A percentile compares a stretch with the other conserved stretches of the same genome.
These are phyloP conservation scores for Charaxes varanes DNA, from an alignment of 1,140 invertebrate species.

Conservation along the genomic window DNA sequence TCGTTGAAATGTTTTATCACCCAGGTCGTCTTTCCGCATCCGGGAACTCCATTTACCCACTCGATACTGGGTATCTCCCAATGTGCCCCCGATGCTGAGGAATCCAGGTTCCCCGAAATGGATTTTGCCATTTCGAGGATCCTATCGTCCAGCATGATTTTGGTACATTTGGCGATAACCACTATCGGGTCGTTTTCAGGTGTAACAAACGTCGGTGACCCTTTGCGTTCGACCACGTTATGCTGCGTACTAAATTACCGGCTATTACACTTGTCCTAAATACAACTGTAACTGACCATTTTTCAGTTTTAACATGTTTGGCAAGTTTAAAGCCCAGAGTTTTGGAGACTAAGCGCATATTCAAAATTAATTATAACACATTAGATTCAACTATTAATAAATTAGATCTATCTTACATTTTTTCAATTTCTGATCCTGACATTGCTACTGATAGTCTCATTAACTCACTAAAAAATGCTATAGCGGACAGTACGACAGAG, in stretches of 20 bases:
- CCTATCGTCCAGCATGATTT: not conserved
- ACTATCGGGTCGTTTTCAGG: conserved; percentile 1
- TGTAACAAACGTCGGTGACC: too few species aligned
- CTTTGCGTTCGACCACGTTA: not conserved
- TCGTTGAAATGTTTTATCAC: conserved; percentile 2
- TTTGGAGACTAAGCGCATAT: too few species aligned
- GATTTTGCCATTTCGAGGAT: not conserved
- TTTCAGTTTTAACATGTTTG: too few species aligned
- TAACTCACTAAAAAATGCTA: not conserved
- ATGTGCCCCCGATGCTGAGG: too few species aligned
- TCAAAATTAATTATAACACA: too few species aligned
- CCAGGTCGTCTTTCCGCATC: conserved; percentile 9
- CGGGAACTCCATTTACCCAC: conserved; percentile 5
- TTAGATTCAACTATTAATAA: too few species aligned
- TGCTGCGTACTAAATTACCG: not conserved
- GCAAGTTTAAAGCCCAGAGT: too few species aligned
- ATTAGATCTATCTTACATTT: too few species aligned
- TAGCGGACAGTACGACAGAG: not conserved
- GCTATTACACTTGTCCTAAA: not conserved
- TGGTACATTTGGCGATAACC: not conserved
- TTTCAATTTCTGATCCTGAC: not conserved
- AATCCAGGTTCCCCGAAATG: not conserved
- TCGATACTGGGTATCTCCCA: not conserved
- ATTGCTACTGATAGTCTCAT: conserved; percentile 6
- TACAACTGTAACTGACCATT: not conserved